Evolutionary conservation across 2,113 vertebrate species (phyloP), one percentile per base, ranked within the genome.

Genomic region (Lepisosteus osseus): DNA sequence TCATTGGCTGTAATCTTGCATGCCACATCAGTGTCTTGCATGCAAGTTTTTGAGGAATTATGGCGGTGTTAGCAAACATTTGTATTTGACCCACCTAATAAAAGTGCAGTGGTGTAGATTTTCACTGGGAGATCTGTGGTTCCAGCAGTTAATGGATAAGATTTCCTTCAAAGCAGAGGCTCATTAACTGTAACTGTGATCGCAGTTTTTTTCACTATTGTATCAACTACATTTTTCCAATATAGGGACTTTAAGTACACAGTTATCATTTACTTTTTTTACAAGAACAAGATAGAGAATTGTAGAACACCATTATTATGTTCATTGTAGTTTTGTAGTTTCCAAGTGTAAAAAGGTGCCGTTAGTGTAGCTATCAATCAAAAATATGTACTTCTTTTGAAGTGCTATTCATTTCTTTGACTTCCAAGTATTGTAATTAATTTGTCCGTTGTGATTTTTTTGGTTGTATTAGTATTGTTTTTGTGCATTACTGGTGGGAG

Each of bases 1-100:
- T 75, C 73, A 75, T 75, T 75, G 73, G 73, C 73, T 75, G 73
- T 75, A 75, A 75, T 75, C 73, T 75, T 75, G 73, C 73, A 75
- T 75, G 73, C 42, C 61, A 61, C 54, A 56, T 69, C 64, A 70
- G 29, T 69, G 69, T 70, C 73, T 75, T 70, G 73, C 73, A 75
- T 75, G 73, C 68, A 75, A 75, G 73, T 75, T 74, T 74, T 75
- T 70, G 61, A 75, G 73, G 73, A 75, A 70, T 75, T 75, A 70
- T 75, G 73, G 73, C 47, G 68, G 73, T 75, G 73, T 70, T 70
- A 70, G 73, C 61, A 64, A 70, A 61, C 54, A 41, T 17, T 65
- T 66, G 54, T 70, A 59, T 69, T 70, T 70, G 61, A 74, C 15
- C 61, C 73, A 70, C 67, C 61, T 64, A 67, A 68, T 41, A 61